Evolutionary conservation across 2,888 invertebrate species (phyloP).

Genomic region (Caenorhabditis uteleia): DNA sequence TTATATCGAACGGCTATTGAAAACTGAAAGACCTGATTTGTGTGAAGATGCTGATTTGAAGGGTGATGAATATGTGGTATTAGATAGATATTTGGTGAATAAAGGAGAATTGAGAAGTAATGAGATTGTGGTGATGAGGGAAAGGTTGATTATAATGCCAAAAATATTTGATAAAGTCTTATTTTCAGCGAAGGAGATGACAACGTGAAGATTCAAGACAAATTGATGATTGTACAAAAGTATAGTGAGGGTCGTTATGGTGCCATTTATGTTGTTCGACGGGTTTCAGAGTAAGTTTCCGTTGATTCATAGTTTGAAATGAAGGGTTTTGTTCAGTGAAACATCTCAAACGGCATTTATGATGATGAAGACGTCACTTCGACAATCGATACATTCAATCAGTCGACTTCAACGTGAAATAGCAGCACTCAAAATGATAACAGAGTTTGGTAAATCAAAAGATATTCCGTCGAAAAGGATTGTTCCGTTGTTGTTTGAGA

Average conservation of each 20-base stretch:
- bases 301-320: neutral
- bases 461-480: neutral
- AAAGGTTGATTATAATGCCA: neutral
- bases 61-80: neutral
- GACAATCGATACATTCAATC: neutral
- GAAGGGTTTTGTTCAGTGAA: neutral
- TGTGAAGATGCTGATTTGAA: neutral
- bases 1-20: constrained; percentile 1
- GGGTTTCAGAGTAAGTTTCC: neutral
- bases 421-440: neutral
- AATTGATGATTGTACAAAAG: neutral
- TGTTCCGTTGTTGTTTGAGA: constrained; percentile 5
- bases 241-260: constrained; percentile 1
- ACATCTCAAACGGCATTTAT: neutral
- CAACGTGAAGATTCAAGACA: neutral
- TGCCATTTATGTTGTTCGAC: constrained; percentile 3
- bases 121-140: constrained; percentile 2
- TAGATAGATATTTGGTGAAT: constrained; percentile 1
- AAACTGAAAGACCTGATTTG: constrained; percentile 2
- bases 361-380: neutral
- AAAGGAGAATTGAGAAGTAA: constrained; percentile 1
- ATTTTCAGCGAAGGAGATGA: neutral
- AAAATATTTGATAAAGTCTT: neutral
- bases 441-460: neutral
- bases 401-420: neutral